These are phyloP conservation scores for Enteromius afrohamiltoni DNA, from an alignment of 2,797 vertebrate species.

Conservation along the genomic window DNA sequence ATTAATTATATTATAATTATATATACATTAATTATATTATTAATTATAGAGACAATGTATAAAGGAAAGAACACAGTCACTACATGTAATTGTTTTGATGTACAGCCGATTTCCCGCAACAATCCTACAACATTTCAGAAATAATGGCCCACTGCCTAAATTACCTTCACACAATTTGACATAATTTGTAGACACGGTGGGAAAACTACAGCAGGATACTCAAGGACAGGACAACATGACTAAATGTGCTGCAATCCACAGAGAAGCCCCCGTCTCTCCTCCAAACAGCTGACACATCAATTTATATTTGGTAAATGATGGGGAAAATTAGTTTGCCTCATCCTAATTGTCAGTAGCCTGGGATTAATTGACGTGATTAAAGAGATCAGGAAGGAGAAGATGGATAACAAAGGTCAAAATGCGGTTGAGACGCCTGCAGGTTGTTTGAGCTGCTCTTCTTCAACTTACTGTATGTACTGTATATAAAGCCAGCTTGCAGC, in stretches of 20 bases:
- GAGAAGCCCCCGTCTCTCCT: background rate
- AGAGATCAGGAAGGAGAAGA: slow-evolving; percentile 37
- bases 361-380: slow-evolving; percentile 52
- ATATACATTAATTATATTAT: no score
- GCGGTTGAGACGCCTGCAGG: slow-evolving; percentile 19
- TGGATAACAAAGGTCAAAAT: slow-evolving; percentile 38
- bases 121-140: slow-evolving; percentile 9
- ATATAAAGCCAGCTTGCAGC: background rate
- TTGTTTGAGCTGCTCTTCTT: slow-evolving; percentile 8
- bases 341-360: slow-evolving; percentile 40
- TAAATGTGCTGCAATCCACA: slow-evolving; percentile 12
- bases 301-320: slow-evolving; percentile 36
- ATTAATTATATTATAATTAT: no score
- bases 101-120: slow-evolving; percentile 24
- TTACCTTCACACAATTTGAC: slow-evolving; percentile 10
- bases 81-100: slow-evolving; percentile 20
- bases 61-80: background rate
- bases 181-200: slow-evolving; percentile 24
- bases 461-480: background rate
- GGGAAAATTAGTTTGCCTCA: slow-evolving; percentile 42
- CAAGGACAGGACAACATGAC: slow-evolving; percentile 21
- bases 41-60: background rate
- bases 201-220: slow-evolving; percentile 13
- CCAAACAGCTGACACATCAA: slow-evolving; percentile 24
- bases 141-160: background rate